Evolutionary conservation across 53 echinoderm and acorn worm genomes (phyloP).

Genomic region (Temnopleurus reevesii): DNA sequence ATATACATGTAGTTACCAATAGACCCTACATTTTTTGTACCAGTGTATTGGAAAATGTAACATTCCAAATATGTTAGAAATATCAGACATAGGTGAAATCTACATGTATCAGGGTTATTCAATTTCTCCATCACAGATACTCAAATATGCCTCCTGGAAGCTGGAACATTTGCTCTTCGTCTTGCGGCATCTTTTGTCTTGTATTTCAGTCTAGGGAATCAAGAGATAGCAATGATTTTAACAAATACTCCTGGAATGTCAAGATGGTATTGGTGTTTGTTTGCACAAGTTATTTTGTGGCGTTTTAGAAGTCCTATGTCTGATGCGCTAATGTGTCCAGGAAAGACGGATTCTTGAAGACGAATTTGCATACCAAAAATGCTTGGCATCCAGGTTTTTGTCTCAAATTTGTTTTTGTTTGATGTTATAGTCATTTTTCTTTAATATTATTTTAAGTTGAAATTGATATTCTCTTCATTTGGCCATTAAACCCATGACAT

Average conservation of each 20-base stretch:
- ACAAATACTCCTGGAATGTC: slow-evolving; percentile 36
- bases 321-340: slow-evolving; percentile 1
- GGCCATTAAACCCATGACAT: too few species aligned
- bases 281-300: slow-evolving; percentile 44
- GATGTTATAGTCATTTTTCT: too few species aligned
- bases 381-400: too few species aligned
- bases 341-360: not conserved
- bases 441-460: too few species aligned
- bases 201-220: not conserved
- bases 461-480: too few species aligned
- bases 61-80: not conserved
- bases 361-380: not conserved
- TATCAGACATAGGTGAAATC: not conserved
- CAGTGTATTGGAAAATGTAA: not conserved
- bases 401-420: too few species aligned
- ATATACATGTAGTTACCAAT: too few species aligned
- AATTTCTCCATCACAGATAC: not conserved
- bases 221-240: slow-evolving; percentile 16
- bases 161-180: not conserved
- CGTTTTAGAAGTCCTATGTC: slow-evolving; percentile 12
- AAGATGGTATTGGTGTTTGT: slow-evolving; percentile 8
- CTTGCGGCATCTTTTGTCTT: slow-evolving; percentile 19
- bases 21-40: too few species aligned
- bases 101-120: too few species aligned
- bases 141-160: not conserved